These are phyloP conservation scores for Isaurus tuberculatus DNA, from an alignment of 92 coral and sea anemone species.

Conservation along the genomic window DNA sequence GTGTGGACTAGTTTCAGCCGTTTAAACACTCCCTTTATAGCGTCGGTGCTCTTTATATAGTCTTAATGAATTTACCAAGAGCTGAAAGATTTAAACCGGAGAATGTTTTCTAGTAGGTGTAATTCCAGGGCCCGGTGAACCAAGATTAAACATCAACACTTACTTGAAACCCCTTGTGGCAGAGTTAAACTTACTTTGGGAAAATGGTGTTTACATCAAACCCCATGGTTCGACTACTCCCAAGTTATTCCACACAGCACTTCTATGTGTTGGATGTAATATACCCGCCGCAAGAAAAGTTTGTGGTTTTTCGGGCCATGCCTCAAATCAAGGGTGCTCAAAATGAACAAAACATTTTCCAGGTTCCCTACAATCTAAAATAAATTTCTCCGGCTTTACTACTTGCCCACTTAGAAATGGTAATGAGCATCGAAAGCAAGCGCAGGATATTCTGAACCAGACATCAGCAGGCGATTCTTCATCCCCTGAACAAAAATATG, in stretches of 20 bases:
- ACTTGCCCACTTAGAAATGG: conserved; percentile 55
- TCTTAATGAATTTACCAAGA: conserved; percentile 73
- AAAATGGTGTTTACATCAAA: conserved; percentile 8
- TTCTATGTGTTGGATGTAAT: conserved; percentile 74
- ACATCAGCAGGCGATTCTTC: conserved; percentile 33
- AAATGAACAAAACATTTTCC: conserved; percentile 68
- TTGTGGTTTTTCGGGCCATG: conserved; percentile 65
- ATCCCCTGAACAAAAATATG: conserved; percentile 34
- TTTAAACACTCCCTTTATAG: conserved; percentile 59
- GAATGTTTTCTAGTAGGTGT: conserved; percentile 64
- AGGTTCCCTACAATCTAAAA: conserved; percentile 41
- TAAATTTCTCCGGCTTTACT: conserved; percentile 59
- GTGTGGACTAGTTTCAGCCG: conserved; percentile 79
- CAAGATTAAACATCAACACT: conserved; percentile 53
- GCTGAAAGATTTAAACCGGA: conserved; percentile 66
- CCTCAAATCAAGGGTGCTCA: conserved; percentile 63
- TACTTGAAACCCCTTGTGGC: conserved; percentile 48
- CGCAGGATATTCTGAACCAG: conserved; percentile 48
- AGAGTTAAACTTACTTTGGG: conserved; percentile 52
- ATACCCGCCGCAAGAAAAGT: conserved; percentile 78
- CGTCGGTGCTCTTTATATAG: conserved; percentile 74
- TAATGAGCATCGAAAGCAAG: conserved; percentile 49
- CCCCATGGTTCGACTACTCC: neutral
- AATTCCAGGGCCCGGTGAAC: conserved; percentile 76
- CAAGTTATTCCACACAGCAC: conserved; percentile 13